Base-by-base conservation (phyloP, 1,140 invertebrate species). In the Eufriesea mexicana region DNA sequence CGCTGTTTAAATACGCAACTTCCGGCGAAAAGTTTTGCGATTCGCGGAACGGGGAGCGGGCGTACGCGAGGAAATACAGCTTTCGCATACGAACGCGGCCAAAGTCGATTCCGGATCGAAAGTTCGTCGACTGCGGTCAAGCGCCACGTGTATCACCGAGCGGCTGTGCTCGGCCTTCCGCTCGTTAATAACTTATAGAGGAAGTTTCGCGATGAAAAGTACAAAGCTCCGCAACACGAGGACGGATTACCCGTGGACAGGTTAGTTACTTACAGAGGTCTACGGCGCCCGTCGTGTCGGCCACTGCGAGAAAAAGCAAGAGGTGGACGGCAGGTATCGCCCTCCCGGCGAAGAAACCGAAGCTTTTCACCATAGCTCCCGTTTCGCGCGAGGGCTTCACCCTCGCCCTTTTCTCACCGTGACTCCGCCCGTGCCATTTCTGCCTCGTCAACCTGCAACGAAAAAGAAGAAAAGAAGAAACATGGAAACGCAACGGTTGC, bases 351-450 rank as follows among this genome's bases (percentile, higher is more conserved):
- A 90, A 90, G 87, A 89, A 91, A 91, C 87, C 88, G 79, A 90
- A 90, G 89, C 89, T 91, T 90, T 92, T 91, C 90, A 91, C 90
- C 92, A 93, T 93, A 88, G 90, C 91, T 91, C 83, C 78, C 83
- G 75, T 75, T 83, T 91, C 90, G 86, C 87, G 88, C 91, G 92
- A 93, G 92, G 91, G 89, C 86, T 91, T 91, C 88, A 90, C 91
- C 90, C 92, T 92, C 90, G 90, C 87, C 88, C 87, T 91, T 88
- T 92, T 86, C 91, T 94, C 93, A 93, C 91, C 90, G 87, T 91
- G 89, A 91, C 88, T 89, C 89, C 84, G 83, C 89, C 85, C 84
- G 90, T 90, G 89, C 90, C 92, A 93, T 93, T 90, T 90, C 90
- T 87, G 86, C 87, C 77, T 84, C 87, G 88, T 91, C 85, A 90